Evolutionary conservation across 1,140 invertebrate species (phyloP).

Genomic region (Fopius arisanus): DNA sequence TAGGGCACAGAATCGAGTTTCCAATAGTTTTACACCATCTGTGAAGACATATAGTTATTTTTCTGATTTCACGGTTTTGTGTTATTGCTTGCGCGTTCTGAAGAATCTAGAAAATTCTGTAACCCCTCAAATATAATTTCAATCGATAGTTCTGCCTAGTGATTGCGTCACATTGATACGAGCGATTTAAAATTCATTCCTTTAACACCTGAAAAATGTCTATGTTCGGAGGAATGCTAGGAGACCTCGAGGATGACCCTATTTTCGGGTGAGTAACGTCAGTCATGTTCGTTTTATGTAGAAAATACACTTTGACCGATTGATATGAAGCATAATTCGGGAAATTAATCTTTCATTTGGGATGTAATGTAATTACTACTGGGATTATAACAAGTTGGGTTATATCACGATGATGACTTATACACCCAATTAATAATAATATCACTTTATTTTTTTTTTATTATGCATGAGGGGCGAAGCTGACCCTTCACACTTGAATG

Average conservation of each 20-base stretch:
- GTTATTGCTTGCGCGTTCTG: background rate
- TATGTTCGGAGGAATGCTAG: background rate
- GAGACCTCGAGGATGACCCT: background rate
- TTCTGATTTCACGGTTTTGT: background rate
- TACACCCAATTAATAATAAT: background rate
- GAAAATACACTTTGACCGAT: background rate
- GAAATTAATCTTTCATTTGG: background rate
- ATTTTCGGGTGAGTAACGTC: background rate
- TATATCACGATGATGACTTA: background rate
- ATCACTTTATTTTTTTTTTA: background rate
- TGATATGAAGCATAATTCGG: background rate
- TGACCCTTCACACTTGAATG: background rate
- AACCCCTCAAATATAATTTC: background rate
- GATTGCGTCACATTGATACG: background rate
- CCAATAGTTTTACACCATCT: background rate
- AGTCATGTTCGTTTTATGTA: background rate
- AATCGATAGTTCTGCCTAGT: background rate
- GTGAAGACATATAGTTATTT: background rate
- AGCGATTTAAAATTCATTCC: background rate
- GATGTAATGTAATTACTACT: background rate
- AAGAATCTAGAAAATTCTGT: background rate
- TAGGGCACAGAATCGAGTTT: conserved; percentile 10
- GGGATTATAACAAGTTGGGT: background rate
- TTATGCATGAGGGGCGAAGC: background rate
- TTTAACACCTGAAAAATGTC: background rate